These are phyloP conservation scores for Cyclargus thomasi DNA, from an alignment of 1,140 invertebrate species.

Conservation along the genomic window DNA sequence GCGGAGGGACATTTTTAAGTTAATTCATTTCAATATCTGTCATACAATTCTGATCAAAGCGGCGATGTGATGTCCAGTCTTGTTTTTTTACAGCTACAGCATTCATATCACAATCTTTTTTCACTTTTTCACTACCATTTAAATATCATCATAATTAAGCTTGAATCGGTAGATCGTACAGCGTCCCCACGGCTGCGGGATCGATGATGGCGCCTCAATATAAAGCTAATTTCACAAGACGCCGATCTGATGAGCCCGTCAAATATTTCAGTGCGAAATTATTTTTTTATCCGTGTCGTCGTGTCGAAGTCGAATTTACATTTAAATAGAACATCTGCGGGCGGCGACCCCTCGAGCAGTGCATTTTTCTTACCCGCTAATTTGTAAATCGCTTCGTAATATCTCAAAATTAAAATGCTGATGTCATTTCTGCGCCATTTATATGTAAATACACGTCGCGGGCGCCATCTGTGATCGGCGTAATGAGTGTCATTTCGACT, in stretches of 20 bases:
- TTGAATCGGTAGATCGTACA: too few relatives aligned
- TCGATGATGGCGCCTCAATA: not conserved
- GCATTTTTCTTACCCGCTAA: conserved; percentile 70
- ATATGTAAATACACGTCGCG: conserved; percentile 55
- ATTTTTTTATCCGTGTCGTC: conserved; percentile 68
- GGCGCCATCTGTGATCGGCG: conserved; percentile 3
- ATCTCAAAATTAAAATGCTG: conserved; percentile 74
- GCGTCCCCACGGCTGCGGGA: too few relatives aligned
- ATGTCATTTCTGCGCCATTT: conserved; percentile 72
- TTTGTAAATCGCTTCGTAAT: conserved; percentile 74
- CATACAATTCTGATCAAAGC: too few relatives aligned
- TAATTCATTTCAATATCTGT: not conserved
- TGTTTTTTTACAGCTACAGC: too few relatives aligned
- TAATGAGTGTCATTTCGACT: not conserved
- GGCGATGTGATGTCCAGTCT: too few relatives aligned
- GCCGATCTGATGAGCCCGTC: conserved; percentile 48
- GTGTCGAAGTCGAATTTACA: conserved; percentile 67
- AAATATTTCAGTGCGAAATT: conserved; percentile 66
- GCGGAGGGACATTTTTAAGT: not conserved
- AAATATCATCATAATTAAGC: too few relatives aligned
- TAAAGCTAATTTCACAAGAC: conserved; percentile 25
- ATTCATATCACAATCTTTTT: too few relatives aligned
- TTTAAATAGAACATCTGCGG: conserved; percentile 74
- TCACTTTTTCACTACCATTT: too few relatives aligned
- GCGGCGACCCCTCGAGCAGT: conserved; percentile 62